These are phyloP conservation scores for Tapera naevia DNA, from an alignment of 2,797 vertebrate genomes.

Conservation along the genomic window DNA sequence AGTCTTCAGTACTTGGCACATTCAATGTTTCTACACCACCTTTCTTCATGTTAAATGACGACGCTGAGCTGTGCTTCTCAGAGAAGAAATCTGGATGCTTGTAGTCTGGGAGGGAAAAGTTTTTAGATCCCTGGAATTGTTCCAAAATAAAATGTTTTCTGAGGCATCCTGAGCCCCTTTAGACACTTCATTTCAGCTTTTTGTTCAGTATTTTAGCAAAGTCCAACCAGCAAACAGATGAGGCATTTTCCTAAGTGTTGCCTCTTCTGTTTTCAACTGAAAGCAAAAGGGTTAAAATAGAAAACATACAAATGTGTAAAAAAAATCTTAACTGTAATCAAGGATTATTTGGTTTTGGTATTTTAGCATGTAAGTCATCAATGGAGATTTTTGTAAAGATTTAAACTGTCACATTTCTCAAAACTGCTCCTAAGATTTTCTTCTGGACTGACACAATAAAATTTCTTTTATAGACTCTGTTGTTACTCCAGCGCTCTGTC, in stretches of 20 bases:
- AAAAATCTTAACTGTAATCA: conserved; percentile 67
- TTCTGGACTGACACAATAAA: conserved; percentile 26
- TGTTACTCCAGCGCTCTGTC: conserved; percentile 7
- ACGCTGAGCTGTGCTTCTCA: background rate
- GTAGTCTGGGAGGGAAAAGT: background rate
- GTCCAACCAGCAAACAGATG: background rate
- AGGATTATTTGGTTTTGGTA: conserved; percentile 63
- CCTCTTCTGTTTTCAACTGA: conserved; percentile 69
- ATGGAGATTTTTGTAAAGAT: conserved; percentile 74
- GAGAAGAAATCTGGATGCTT: background rate
- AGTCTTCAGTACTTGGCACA: background rate
- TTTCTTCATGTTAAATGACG: background rate
- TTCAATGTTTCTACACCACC: background rate
- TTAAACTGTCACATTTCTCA: conserved; percentile 65
- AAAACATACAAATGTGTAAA: conserved; percentile 53
- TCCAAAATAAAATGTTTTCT: conserved; percentile 52
- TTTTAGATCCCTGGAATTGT: conserved; percentile 18
- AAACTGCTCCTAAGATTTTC: conserved; percentile 49
- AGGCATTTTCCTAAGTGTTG: conserved; percentile 52
- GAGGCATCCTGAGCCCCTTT: conserved; percentile 55
- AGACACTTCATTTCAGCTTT: conserved; percentile 47
- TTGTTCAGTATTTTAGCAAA: conserved; percentile 14
- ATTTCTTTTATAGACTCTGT: conserved; percentile 41
- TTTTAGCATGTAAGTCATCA: conserved; percentile 66
- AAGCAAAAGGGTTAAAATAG: conserved; percentile 62